Conservation (phyloP, 2,888 invertebrate genomes). For the Erebia palarica region DNA sequence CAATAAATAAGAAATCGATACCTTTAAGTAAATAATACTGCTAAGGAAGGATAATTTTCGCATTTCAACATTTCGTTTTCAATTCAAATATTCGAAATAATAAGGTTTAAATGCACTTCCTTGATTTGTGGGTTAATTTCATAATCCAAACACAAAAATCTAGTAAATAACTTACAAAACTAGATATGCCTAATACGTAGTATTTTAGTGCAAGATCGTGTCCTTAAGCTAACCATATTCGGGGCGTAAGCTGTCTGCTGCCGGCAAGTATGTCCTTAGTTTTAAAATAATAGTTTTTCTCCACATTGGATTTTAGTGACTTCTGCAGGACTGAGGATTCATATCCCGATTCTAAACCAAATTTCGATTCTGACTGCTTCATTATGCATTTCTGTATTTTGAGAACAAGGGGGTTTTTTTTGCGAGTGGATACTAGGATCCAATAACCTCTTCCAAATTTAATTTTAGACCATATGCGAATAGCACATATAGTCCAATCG, state of each 20-base stretch:
- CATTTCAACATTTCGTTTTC: neutral
- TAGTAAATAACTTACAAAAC: neutral
- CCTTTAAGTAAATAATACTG: neutral
- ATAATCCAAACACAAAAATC: neutral
- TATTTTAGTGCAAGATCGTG: neutral
- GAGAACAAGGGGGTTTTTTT: too few species aligned
- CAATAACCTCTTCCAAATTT: too few species aligned
- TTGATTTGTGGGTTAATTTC: neutral
- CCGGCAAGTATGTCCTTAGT: neutral
- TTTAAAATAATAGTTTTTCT: neutral
- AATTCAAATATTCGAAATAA: neutral
- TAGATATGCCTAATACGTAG: neutral
- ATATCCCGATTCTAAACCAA: neutral
- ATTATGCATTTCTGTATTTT: too few species aligned
- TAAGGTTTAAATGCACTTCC: neutral
- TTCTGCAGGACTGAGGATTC: neutral
- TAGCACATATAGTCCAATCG: too few species aligned
- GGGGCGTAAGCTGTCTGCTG: neutral
- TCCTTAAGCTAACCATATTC: neutral
- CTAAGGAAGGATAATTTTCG: neutral
- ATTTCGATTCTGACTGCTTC: neutral
- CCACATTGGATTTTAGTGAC: neutral
- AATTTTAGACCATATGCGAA: too few species aligned
- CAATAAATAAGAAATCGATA: slow-evolving; percentile 11
- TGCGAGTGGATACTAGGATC: too few species aligned